A percentile compares a stretch with the other conserved stretches of the same genome.
phyloP scores from a whole-genome alignment of 2,888 invertebrate genomes.

The Bombylius discolor region DNA sequence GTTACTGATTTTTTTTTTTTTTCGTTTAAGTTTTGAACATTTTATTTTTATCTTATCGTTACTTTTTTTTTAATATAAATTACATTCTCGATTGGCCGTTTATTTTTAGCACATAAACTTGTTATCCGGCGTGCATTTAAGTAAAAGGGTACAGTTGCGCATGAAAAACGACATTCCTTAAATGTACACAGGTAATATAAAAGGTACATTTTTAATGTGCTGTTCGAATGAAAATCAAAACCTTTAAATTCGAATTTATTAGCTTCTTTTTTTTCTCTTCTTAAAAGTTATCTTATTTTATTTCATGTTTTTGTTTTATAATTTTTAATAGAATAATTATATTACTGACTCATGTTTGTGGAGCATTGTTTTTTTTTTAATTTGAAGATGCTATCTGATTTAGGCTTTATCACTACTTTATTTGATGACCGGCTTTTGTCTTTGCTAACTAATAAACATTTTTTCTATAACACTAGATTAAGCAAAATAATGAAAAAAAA shows the following conservation, averaged over 20 bases:
- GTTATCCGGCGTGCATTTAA: slow-evolving; percentile 5
- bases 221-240: not conserved
- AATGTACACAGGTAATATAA: slow-evolving; percentile 11
- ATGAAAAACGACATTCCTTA: slow-evolving; percentile 18
- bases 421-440: no score
- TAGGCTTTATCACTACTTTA: no score
- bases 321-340: no score
- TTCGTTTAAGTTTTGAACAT: not conserved
- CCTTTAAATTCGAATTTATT: not conserved
- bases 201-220: slow-evolving; percentile 3
- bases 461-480: no score
- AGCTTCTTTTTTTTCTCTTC: no score
- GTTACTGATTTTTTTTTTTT: slow-evolving; percentile 3
- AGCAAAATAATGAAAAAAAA: no score
- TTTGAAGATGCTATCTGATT: no score
- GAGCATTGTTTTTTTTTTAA: no score
- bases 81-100: slow-evolving; percentile 12
- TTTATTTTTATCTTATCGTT: not conserved
- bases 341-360: no score
- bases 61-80: not conserved
- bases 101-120: slow-evolving; percentile 13
- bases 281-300: no score
- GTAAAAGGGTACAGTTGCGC: slow-evolving; percentile 20
- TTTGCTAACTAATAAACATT: no score
- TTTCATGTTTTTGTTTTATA: no score